phyloP scores from a whole-genome alignment of 92 coral and sea anemone genomes.

The Montipora capitata region DNA sequence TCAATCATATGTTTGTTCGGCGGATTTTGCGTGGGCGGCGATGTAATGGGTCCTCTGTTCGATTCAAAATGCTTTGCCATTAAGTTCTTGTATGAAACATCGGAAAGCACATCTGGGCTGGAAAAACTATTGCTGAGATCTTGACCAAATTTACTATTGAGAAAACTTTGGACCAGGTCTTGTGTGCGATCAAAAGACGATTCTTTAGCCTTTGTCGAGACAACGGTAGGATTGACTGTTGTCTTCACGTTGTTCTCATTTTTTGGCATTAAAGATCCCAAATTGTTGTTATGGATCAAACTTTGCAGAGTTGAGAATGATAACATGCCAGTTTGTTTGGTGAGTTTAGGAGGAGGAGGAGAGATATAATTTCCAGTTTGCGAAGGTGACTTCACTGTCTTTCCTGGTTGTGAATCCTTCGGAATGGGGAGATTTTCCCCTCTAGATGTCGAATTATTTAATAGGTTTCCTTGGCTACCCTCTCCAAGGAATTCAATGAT shows the following conservation, averaged over 20 bases:
- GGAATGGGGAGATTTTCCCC: constrained; percentile 46
- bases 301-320: neutral
- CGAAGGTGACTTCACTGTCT: neutral
- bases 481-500: constrained; percentile 46
- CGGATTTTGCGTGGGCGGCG: neutral
- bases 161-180: constrained; percentile 18
- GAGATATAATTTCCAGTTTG: neutral
- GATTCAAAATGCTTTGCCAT: constrained; percentile 35
- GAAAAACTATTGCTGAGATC: constrained; percentile 20
- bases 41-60: neutral
- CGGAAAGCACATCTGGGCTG: neutral
- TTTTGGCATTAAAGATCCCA: neutral
- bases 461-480: neutral
- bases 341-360: neutral
- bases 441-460: constrained; percentile 3
- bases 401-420: constrained; percentile 22
- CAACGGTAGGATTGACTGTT: neutral
- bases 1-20: constrained; percentile 13
- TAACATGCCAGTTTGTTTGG: constrained; percentile 10
- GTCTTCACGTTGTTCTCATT: neutral
- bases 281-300: neutral
- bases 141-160: constrained; percentile 34
- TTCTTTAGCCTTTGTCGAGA: neutral
- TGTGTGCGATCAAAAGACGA: constrained; percentile 2
- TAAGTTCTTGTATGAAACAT: constrained; percentile 27